Base-by-base conservation (phyloP, 92 coral and sea anemone genomes). In the Zoanthus sociatus region DNA sequence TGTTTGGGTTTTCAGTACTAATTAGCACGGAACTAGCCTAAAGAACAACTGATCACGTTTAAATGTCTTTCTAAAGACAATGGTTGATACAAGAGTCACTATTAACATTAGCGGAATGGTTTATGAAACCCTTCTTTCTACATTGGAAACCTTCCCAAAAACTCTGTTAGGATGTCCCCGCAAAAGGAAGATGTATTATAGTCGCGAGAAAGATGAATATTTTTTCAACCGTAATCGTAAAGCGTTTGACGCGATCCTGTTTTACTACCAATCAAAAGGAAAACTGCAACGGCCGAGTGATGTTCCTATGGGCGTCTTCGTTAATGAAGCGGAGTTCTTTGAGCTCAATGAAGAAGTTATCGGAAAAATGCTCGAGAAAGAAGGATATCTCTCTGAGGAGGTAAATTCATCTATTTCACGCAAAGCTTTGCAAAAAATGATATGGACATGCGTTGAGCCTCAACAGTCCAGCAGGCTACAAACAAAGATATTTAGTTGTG, bases 141-240 rank as follows among this genome's bases (percentile, higher is more conserved):
- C 92, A 14, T 73, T 90, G 48, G 83, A 84, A 18, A 78, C 76
- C 18, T 90, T 71, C 20, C 92, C 92, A 9, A 47, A 79, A 71
- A 90, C 92, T 16, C 78, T 90, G 30, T 79, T 90, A 11, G 92
- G 92, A 44, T 84, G 76, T 50, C 46, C 86, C 9, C 83, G 61
- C n/a, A 90, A 90, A 45, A 78, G 92, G 45, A 77, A 77, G 50
- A 84, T 70, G n/a, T 90, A 90, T 60, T 90, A 77, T 33, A 84
- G 58, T n/a, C 13, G 71, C 55, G 71, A 71, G 33, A 78, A 71
- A 12, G 56, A 85, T 16, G 89, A 89, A 53, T 90, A 78, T 64
- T 90, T 90, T 73, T 90, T 90, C 55, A 90, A 86, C 46, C 89
- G 90, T n/a, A 90, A 90, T 78, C 83, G 92, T 51, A 83, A 90